Conservation (phyloP, 2,113 vertebrate species). For the Tautogolabrus adspersus region DNA sequence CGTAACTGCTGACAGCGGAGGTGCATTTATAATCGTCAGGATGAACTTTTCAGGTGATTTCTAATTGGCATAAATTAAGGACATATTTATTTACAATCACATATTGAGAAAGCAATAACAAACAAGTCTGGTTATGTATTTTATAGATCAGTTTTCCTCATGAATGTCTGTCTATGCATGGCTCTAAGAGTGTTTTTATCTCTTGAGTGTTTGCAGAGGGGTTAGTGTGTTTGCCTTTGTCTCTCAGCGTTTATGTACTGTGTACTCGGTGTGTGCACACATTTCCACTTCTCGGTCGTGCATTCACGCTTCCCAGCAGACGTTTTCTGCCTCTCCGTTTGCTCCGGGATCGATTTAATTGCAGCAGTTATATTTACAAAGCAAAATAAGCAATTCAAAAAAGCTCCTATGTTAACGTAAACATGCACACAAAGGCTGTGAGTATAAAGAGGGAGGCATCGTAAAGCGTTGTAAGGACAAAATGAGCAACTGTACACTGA, state of each 20-base stretch:
- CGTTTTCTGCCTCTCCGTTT: constrained; percentile 8
- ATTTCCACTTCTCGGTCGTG: neutral
- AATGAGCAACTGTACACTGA: neutral
- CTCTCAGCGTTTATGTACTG: constrained; percentile 24
- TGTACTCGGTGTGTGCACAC: constrained; percentile 23
- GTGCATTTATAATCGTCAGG: neutral
- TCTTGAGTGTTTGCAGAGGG: constrained; percentile 33
- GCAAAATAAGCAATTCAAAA: constrained; percentile 40
- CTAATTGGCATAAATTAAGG: neutral
- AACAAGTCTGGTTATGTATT: neutral
- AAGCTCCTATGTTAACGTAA: neutral
- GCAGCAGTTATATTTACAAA: constrained; percentile 49
- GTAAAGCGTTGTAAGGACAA: neutral
- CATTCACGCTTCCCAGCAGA: constrained; percentile 25
- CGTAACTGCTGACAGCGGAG: neutral
- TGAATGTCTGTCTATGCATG: neutral
- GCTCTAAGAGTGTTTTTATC: neutral
- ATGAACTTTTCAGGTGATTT: neutral
- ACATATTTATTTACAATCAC: neutral
- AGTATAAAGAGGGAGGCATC: neutral
- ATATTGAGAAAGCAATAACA: neutral
- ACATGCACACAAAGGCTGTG: constrained; percentile 8
- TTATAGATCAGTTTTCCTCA: constrained; percentile 10
- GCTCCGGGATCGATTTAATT: constrained; percentile 51
- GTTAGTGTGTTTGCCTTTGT: constrained; percentile 36